phyloP scores from a whole-genome alignment of 2,888 invertebrate genomes.

The Pycnomerus fuliginosus region DNA sequence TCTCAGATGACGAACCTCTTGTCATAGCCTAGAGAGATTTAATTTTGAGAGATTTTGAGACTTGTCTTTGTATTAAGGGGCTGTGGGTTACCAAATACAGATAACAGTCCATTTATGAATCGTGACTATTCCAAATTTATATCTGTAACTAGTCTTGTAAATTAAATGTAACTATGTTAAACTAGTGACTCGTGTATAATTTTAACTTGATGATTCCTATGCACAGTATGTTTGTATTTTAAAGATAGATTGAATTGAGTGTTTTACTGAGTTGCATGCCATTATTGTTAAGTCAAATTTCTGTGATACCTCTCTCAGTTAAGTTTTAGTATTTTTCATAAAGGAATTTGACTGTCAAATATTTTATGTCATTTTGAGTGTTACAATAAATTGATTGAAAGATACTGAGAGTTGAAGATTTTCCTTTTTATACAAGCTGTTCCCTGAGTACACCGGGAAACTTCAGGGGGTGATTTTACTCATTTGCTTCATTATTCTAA shows the following conservation, averaged over 20 bases:
- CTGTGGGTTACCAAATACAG: slow-evolving; percentile 18
- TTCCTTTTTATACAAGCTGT: no score
- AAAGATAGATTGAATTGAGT: no score
- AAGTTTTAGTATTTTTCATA: slow-evolving; percentile 25
- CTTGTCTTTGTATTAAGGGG: slow-evolving; percentile 22
- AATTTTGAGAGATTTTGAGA: slow-evolving; percentile 24
- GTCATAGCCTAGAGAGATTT: slow-evolving; percentile 72
- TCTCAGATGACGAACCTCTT: slow-evolving; percentile 91
- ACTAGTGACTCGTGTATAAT: no score
- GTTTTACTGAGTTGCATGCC: neutral
- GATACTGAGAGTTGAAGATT: neutral
- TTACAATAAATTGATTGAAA: slow-evolving; percentile 21
- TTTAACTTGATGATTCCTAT: no score
- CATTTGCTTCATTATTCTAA: no score
- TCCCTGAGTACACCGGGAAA: no score
- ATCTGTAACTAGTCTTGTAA: slow-evolving; percentile 18
- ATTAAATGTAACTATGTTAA: slow-evolving; percentile 7
- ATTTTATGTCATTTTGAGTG: slow-evolving; percentile 19
- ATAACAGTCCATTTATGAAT: slow-evolving; percentile 22
- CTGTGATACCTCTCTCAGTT: slow-evolving; percentile 40
- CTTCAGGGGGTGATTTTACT: neutral
- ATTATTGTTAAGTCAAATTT: slow-evolving; percentile 40
- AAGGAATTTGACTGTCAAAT: slow-evolving; percentile 28
- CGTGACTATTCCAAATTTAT: slow-evolving; percentile 23
- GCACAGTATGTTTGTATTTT: no score